These are phyloP conservation scores for Platycheirus albimanus DNA, from an alignment of 2,888 invertebrate species.

Conservation along the genomic window DNA sequence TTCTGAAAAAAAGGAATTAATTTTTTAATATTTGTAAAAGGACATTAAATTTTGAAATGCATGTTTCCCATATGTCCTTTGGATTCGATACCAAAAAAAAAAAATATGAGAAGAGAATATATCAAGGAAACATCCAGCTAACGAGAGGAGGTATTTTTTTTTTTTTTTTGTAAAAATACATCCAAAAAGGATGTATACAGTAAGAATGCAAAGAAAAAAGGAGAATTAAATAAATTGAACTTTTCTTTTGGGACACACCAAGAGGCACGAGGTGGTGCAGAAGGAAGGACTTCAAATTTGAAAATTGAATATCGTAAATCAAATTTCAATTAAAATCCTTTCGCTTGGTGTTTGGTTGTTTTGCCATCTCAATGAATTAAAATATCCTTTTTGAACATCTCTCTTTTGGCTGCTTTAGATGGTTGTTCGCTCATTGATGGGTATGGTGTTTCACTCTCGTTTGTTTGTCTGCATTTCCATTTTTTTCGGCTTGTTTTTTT, in stretches of 20 bases:
- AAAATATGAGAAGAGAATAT: constrained; percentile 33
- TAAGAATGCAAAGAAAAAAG: constrained; percentile 11
- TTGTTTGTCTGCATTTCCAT: background rate
- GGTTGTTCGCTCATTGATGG: too few species aligned
- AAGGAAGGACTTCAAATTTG: constrained; percentile 64
- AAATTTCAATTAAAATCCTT: constrained; percentile 77
- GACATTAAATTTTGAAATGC: constrained; percentile 64
- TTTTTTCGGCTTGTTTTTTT: background rate
- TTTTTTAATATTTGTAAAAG: constrained; percentile 74
- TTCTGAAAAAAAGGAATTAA: constrained; percentile 53
- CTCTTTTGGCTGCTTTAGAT: background rate
- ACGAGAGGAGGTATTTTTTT: constrained; percentile 57
- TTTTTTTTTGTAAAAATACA: constrained; percentile 18
- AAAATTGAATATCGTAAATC: constrained; percentile 76
- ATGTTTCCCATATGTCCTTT: constrained; percentile 46
- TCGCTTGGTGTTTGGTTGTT: constrained; percentile 66
- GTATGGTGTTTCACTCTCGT: background rate
- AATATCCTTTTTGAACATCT: constrained; percentile 47
- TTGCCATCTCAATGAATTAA: constrained; percentile 70
- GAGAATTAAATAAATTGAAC: constrained; percentile 71
- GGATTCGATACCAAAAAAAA: constrained; percentile 22
- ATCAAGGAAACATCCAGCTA: constrained; percentile 60
- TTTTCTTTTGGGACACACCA: constrained; percentile 61
- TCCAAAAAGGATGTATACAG: constrained; percentile 35
- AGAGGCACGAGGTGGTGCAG: constrained; percentile 30